Conservation (phyloP, 2,113 vertebrate genomes). For the Thinocorus orbignyianus region DNA sequence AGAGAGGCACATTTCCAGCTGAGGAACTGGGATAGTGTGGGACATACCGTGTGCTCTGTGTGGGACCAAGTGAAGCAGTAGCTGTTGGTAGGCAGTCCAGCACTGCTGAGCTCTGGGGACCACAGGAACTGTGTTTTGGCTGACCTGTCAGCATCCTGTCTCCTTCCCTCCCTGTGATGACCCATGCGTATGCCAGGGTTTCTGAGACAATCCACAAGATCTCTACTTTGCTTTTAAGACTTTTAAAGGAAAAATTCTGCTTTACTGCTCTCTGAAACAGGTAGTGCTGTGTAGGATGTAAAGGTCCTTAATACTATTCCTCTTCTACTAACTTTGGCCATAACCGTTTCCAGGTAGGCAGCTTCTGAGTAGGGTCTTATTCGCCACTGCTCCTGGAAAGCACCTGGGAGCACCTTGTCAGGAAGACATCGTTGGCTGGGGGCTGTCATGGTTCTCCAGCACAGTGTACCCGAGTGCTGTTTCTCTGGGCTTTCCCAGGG, state of each 20-base stretch:
- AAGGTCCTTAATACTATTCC: background rate
- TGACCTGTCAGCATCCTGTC: background rate
- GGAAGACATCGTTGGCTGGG: background rate
- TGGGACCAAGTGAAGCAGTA: background rate
- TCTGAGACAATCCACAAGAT: background rate
- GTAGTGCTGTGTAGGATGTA: rapidly evolving
- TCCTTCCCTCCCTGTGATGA: background rate
- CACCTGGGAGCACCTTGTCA: background rate
- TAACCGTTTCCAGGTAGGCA: background rate
- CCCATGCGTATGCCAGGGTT: background rate
- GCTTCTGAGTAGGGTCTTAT: background rate
- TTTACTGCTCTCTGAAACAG: background rate
- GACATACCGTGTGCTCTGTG: background rate
- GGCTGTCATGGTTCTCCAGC: rapidly evolving
- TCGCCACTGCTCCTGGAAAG: background rate
- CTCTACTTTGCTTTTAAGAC: background rate
- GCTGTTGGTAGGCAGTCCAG: background rate
- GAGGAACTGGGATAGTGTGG: background rate
- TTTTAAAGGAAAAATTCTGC: background rate
- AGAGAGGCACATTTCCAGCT: rapidly evolving
- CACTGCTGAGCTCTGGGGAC: background rate
- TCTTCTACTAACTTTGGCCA: background rate
- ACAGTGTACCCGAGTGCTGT: rapidly evolving
- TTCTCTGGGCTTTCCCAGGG: background rate
- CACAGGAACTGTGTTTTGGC: background rate